phyloP scores from a whole-genome alignment of 2,797 vertebrate genomes.

The Coendou prehensilis region DNA sequence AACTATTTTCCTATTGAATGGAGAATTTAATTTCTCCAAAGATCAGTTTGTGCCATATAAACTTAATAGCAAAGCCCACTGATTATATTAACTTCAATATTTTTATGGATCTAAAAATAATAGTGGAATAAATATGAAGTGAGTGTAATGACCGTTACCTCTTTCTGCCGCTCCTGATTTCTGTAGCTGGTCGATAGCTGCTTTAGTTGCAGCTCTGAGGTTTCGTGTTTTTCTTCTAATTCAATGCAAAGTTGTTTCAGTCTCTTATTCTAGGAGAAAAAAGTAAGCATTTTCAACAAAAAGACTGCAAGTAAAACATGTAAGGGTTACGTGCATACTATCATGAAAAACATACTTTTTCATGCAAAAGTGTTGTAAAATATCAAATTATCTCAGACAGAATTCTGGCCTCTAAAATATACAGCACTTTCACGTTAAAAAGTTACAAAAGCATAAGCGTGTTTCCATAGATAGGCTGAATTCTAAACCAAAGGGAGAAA shows the following conservation, averaged over 20 bases:
- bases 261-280: slow-evolving; percentile 93
- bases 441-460: not conserved
- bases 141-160: slow-evolving; percentile 89
- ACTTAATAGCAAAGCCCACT: too few relatives aligned
- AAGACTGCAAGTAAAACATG: slow-evolving; percentile 34
- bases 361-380: not conserved
- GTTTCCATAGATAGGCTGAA: not conserved
- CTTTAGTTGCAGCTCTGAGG: slow-evolving; percentile 96
- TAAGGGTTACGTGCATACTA: not conserved
- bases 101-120: too few relatives aligned
- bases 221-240: slow-evolving; percentile 96
- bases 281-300: slow-evolving; percentile 56
- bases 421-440: slow-evolving; percentile 15
- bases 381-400: not conserved
- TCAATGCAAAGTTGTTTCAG: slow-evolving; percentile 93
- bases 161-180: slow-evolving; percentile 95
- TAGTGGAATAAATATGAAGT: not conserved
- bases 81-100: too few relatives aligned
- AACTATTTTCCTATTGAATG: too few relatives aligned
- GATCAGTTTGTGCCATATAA: too few relatives aligned
- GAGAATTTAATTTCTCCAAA: too few relatives aligned
- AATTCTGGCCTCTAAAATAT: slow-evolving; percentile 52
- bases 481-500: not conserved
- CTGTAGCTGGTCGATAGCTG: slow-evolving; percentile 94
- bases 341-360: slow-evolving; percentile 30